phyloP scores from a whole-genome alignment of 2,797 vertebrate genomes.

The Ctenosaura bakeri region DNA sequence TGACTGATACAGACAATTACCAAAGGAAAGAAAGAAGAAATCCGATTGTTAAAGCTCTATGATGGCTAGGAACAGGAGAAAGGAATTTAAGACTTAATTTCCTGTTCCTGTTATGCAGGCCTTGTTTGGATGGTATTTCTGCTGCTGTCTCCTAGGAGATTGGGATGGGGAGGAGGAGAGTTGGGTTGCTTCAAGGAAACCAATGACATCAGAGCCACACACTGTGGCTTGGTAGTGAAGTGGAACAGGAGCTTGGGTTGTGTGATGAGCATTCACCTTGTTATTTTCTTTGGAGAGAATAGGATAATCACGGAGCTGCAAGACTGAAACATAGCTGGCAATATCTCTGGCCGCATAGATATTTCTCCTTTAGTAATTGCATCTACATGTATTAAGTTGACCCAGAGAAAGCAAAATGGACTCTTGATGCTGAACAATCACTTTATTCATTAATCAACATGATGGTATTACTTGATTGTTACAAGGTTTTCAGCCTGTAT shows the following conservation, averaged over 20 bases:
- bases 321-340: not conserved
- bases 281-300: not conserved
- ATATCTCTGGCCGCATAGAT: not conserved
- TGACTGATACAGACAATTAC: constrained; percentile 47
- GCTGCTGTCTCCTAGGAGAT: constrained; percentile 74
- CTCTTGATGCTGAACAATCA: not conserved
- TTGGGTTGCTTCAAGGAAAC: constrained; percentile 51
- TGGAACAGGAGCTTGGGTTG: not conserved
- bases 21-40: constrained; percentile 26
- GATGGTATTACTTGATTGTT: not conserved
- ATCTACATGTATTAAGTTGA: not conserved
- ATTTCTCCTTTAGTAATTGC: not conserved
- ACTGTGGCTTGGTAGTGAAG: not conserved
- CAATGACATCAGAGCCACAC: constrained; percentile 26
- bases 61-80: constrained; percentile 68
- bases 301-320: not conserved
- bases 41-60: constrained; percentile 57
- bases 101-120: constrained; percentile 63
- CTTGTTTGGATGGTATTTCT: constrained; percentile 63
- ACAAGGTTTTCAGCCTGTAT: no score
- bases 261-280: not conserved
- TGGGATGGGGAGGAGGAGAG: not conserved
- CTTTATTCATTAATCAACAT: not conserved
- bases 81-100: constrained; percentile 75
- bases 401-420: not conserved